A percentile compares a stretch with the other conserved stretches of the same genome.
Conservation (phyloP, 2,888 invertebrate species). For the Tipula confusa region DNA sequence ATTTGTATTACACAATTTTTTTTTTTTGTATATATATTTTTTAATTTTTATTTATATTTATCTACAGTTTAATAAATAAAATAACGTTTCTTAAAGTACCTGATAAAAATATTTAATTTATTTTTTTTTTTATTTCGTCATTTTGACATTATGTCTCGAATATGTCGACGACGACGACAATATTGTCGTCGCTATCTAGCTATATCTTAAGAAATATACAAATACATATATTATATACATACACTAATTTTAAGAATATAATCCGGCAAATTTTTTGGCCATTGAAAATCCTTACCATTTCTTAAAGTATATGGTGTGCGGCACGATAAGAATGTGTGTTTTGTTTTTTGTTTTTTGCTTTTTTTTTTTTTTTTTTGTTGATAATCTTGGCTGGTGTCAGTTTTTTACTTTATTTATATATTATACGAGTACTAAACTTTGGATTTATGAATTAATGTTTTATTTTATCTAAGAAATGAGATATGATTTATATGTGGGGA, state of each 20-base stretch:
- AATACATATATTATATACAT: neutral
- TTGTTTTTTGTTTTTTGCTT: too few species aligned
- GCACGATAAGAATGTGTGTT: neutral
- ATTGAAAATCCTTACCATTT: neutral
- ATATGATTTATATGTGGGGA: neutral
- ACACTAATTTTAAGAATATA: neutral
- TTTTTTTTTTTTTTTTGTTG: too few species aligned
- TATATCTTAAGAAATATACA: neutral
- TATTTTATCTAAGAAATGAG: neutral
- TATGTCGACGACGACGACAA: neutral
- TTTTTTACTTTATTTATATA: neutral
- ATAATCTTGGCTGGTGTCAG: neutral
- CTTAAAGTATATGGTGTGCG: neutral
- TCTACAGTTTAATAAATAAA: conserved; percentile 3
- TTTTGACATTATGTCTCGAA: neutral
- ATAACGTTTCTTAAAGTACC: conserved; percentile 3
- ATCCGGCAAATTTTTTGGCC: neutral
- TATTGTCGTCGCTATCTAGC: neutral
- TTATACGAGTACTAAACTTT: neutral
- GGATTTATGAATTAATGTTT: neutral
- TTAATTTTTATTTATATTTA: neutral
- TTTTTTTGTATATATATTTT: neutral
- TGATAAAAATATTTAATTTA: neutral
- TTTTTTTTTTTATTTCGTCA: neutral
- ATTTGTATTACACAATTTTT: conserved; percentile 25